Base-by-base conservation (phyloP, 2,113 vertebrate genomes). In the Genyomyrus donnyi region DNA sequence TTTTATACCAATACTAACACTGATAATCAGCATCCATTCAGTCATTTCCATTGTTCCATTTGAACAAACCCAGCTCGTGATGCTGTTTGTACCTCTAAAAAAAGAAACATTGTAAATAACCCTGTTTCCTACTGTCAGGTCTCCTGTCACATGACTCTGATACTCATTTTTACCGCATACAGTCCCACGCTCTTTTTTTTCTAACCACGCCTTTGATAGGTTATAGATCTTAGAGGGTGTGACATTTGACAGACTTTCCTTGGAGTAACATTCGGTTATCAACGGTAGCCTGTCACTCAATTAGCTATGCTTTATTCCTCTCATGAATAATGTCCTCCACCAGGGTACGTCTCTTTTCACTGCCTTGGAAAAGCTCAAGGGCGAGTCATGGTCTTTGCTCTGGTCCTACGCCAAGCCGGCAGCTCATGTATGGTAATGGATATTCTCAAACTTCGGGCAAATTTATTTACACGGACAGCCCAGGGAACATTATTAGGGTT, bases 391-490 rank as follows among this genome's bases (percentile, higher is more conserved):
- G 90, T 66, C 52, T 83, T 83, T 42, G 15, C 87, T 46, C 62
- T 88, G 87, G 86, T 84, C 15, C 7, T 13, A 7, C 15, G 90
- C 86, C 87, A 90, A 24, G 66, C 39, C 87, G 31, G 35, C 74
- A 13, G 49, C 13, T 15, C 62, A 3, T 52, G 52, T 7, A 58
- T 6, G 6, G n/a, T 62, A 90, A 48, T 62, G 87, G 50, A 62
- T 9, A 31, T 27, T 42, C 24, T 49, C 19, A 80, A 46, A 88
- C 39, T 56, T 62, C 39, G n/a, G 49, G 52, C 74, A 70, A 83
- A 66, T 58, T 90, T 74, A 87, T 46, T 90, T 84, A 62, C 50
- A 62, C 24, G 42, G 10, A 58, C 56, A 58, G 74, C 90, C 39
- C 74, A 21, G 2, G 87, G 90, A 50, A 90, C 58, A 15, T 35